phyloP scores from a whole-genome alignment of 2,797 vertebrate species.

The Sebastes paucispinis region DNA sequence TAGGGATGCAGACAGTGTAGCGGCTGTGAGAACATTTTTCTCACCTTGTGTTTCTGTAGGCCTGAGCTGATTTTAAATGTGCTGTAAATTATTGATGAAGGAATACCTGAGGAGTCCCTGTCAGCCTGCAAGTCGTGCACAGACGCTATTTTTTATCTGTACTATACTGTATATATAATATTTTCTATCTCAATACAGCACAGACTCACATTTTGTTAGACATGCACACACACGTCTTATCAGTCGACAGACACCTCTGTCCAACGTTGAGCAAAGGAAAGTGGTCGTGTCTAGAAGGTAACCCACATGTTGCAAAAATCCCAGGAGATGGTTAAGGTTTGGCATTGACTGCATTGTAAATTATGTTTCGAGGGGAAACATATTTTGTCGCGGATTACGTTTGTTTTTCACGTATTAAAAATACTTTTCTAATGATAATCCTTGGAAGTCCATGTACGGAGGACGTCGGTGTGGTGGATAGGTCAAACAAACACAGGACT shows the following conservation, averaged over 20 bases:
- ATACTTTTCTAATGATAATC: no score
- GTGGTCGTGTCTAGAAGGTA: no score
- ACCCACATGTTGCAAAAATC: no score
- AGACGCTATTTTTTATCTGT: neutral
- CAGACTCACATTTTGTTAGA: neutral
- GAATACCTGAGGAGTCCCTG: constrained; percentile 14
- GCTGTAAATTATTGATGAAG: constrained; percentile 46
- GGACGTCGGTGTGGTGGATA: no score
- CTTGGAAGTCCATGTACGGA: no score
- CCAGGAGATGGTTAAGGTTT: no score
- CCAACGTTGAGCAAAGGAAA: neutral
- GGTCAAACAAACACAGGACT: no score
- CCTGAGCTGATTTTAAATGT: constrained; percentile 38
- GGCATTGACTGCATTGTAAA: no score
- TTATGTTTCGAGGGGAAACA: no score
- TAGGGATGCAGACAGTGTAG: constrained; percentile 26
- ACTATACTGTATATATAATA: neutral
- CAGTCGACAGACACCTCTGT: neutral
- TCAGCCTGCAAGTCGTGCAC: constrained; percentile 16
- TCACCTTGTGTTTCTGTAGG: constrained; percentile 7
- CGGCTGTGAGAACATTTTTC: constrained; percentile 4
- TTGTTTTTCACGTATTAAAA: no score
- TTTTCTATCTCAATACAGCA: neutral
- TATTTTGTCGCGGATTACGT: no score
- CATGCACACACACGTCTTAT: neutral